A percentile compares a stretch with the other conserved stretches of the same genome.
These are phyloP conservation scores for Potamarius usumacintae DNA, from an alignment of 2,113 vertebrate genomes.

Conservation along the genomic window DNA sequence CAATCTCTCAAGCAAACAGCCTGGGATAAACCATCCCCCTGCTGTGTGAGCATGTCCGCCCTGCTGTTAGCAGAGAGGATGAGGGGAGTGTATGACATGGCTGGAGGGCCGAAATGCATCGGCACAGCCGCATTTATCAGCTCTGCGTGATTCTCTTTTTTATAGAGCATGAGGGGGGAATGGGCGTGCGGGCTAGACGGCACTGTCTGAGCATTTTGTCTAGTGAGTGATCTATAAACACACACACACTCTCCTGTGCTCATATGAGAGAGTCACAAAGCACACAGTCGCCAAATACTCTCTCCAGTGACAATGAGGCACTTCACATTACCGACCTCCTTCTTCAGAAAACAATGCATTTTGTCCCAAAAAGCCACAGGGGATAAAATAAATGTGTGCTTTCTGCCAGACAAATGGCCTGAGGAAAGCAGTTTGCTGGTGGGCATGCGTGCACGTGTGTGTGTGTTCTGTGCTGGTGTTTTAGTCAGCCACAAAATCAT, in stretches of 20 bases:
- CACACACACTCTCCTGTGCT: not conserved
- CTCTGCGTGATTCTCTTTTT: slow-evolving; percentile 14
- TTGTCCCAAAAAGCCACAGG: slow-evolving; percentile 12
- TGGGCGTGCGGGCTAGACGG: slow-evolving; percentile 30
- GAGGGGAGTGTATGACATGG: slow-evolving; percentile 29
- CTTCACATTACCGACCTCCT: not conserved
- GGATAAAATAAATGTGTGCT: slow-evolving; percentile 66
- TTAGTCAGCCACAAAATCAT: slow-evolving; percentile 32
- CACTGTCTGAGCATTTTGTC: slow-evolving; percentile 10
- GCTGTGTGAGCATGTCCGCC: slow-evolving; percentile 43
- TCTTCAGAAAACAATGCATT: not conserved
- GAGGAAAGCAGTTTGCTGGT: slow-evolving; percentile 4
- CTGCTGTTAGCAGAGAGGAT: slow-evolving; percentile 37
- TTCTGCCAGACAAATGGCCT: slow-evolving; percentile 7
- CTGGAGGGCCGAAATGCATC: slow-evolving; percentile 38
- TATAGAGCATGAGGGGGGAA: not conserved
- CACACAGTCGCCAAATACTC: not conserved
- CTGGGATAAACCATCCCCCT: slow-evolving; percentile 50
- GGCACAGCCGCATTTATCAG: slow-evolving; percentile 8
- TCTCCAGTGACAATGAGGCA: not conserved
- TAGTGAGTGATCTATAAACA: slow-evolving; percentile 1
- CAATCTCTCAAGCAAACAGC: slow-evolving; percentile 41
- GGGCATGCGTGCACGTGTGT: not conserved
- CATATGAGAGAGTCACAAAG: not conserved
- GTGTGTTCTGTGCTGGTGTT: slow-evolving; percentile 1